phyloP scores from a whole-genome alignment of 2,797 vertebrate species.

The Hephaestus fuliginosus region DNA sequence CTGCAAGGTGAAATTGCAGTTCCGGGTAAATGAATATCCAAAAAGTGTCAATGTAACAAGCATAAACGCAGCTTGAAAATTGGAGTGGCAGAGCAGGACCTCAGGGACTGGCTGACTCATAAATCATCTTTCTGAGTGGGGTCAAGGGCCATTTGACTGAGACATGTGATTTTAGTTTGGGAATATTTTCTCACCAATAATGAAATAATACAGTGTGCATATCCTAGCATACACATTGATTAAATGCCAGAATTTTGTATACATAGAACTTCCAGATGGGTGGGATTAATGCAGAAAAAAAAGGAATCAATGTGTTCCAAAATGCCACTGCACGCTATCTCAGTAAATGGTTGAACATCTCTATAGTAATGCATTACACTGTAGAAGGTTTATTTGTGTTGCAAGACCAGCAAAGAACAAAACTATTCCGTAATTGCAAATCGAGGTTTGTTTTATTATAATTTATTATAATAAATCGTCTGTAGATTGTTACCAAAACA shows the following conservation, averaged over 20 bases:
- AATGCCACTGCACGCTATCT: conserved; percentile 34
- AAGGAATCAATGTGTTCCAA: conserved; percentile 56
- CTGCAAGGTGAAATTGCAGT: conserved; percentile 35
- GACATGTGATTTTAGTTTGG: conserved; percentile 72
- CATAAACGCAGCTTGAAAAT: conserved; percentile 51
- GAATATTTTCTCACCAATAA: conserved; percentile 72
- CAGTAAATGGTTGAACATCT: conserved; percentile 22
- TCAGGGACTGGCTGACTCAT: conserved; percentile 73
- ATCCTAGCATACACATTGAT: conserved; percentile 70
- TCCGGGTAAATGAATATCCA: conserved; percentile 59
- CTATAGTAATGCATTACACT: conserved; percentile 57
- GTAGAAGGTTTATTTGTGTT: conserved; percentile 25
- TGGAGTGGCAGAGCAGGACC: conserved; percentile 66
- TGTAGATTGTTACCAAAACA: conserved; percentile 46
- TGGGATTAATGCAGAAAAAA: conserved; percentile 57
- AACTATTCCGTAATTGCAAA: conserved; percentile 56
- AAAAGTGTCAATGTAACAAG: conserved; percentile 72
- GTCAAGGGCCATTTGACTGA: conserved; percentile 79
- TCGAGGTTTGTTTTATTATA: conserved; percentile 46
- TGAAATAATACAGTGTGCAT: conserved; percentile 60
- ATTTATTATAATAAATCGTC: conserved; percentile 51
- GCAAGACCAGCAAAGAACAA: conserved; percentile 17
- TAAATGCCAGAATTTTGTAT: conserved; percentile 69
- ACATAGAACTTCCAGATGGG: conserved; percentile 54
- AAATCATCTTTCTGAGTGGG: conserved; percentile 80